Evolutionary conservation across 2,888 invertebrate genomes (phyloP), one percentile per base, ranked within the genome.

Genomic region (Mimumesa dahlbomi): DNA sequence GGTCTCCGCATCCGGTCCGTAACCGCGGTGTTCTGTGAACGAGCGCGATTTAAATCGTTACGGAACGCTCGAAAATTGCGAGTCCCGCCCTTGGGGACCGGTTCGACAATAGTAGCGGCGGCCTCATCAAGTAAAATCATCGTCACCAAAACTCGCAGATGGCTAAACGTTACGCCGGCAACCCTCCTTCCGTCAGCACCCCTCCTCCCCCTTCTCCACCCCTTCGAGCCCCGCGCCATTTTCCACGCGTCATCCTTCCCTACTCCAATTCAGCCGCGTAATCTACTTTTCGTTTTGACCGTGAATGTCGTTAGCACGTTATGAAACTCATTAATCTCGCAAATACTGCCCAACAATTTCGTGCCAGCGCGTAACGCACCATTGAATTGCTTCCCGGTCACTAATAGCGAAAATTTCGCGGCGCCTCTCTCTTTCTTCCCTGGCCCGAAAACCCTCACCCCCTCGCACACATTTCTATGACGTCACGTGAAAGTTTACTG

Each of bases 91-190:
- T n/a, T 61, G 73, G 84, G 79, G 82, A 81, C 79, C 84, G 77
- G 73, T 72, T 79, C 77, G 81, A 84, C 83, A 86, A 85, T 85
- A 71, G 79, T 72, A 78, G 68, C 77, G 73, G 67, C 82, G 70
- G 79, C 79, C 83, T 87, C 87, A 84, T 87, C 84, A 85, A 82
- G 72, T 82, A 78, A 84, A 87, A 88, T 86, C 82, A 86, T 86
- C 84, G 82, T 82, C 76, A 73, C 77, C 82, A 82, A 85, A 85
- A 85, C 81, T 80, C 83, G 78, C 85, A 85, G 84, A 85, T 86
- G 85, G 84, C 75, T 75, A 76, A 84, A 77, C 78, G 75, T 79
- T 77, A 65, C 77, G 72, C 61, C 68, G 58, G 56, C 64, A 49
- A 42, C 70, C 73, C 71, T 46, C 68, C 49, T 43, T 50, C 62